Conservation (phyloP, 2,888 invertebrate genomes). For the Capitulum mitella region DNA sequence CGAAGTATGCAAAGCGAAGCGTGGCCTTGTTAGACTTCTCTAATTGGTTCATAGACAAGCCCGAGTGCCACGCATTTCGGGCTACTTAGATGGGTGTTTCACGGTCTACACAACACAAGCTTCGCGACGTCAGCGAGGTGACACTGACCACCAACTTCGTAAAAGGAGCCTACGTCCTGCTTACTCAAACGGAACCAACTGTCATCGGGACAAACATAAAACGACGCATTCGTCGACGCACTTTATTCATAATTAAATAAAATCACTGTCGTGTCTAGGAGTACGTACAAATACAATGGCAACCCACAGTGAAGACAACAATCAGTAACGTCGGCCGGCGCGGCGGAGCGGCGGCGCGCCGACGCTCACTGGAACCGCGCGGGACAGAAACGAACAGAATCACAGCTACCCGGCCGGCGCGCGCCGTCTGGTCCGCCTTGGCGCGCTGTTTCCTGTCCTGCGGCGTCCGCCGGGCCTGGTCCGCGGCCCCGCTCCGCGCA, state of each 20-base stretch:
- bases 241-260: slow-evolving; percentile 24
- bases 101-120: too few species aligned
- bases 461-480: background rate
- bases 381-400: background rate
- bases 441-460: background rate
- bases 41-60: too few species aligned
- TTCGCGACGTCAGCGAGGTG: too few species aligned
- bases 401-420: background rate
- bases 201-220: too few species aligned
- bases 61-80: too few species aligned
- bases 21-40: too few species aligned
- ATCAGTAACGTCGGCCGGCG: background rate
- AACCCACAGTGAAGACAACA: background rate
- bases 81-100: too few species aligned
- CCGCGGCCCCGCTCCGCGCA: background rate
- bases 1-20: too few species aligned
- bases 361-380: background rate
- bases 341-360: background rate
- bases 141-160: too few species aligned
- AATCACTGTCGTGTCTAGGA: slow-evolving; percentile 21
- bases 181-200: too few species aligned
- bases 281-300: slow-evolving; percentile 24
- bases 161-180: too few species aligned
- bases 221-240: background rate
- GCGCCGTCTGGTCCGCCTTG: background rate